phyloP scores from a whole-genome alignment of 2,797 vertebrate genomes.

The Lagodon rhomboides region DNA sequence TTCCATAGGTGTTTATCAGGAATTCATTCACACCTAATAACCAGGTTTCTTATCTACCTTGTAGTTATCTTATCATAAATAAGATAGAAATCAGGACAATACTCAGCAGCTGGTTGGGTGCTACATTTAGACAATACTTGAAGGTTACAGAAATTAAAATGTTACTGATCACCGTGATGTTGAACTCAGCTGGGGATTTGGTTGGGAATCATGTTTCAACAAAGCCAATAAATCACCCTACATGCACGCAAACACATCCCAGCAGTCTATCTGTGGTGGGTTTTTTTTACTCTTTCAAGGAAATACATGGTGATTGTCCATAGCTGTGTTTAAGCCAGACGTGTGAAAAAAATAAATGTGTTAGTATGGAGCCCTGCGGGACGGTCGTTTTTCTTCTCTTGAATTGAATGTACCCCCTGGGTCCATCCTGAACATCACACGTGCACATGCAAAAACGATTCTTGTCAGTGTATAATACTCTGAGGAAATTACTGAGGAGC shows the following conservation, averaged over 20 bases:
- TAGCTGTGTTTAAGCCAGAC: conserved; percentile 44
- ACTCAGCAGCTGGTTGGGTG: no score
- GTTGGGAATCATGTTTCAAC: conserved; percentile 27
- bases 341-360: conserved; percentile 47
- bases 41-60: no score
- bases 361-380: conserved; percentile 12
- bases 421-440: conserved; percentile 6
- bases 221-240: conserved; percentile 34
- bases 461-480: conserved; percentile 22
- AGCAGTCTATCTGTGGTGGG: not conserved
- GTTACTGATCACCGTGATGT: conserved; percentile 10
- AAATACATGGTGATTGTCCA: conserved; percentile 64
- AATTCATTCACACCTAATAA: no score
- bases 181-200: conserved; percentile 6
- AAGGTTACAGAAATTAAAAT: conserved; percentile 15
- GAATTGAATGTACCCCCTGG: conserved; percentile 27
- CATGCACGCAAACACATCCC: not conserved
- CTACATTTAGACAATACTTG: conserved; percentile 1
- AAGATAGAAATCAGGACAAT: no score
- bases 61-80: no score
- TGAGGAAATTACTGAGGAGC: conserved; percentile 42
- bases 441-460: conserved; percentile 22
- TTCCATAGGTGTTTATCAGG: no score
- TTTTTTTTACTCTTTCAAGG: conserved; percentile 28
- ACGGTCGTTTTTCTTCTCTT: conserved; percentile 25